Evolutionary conservation across 1,140 invertebrate species (phyloP), one percentile per base, ranked within the genome.

Genomic region (Linepithema humile): DNA sequence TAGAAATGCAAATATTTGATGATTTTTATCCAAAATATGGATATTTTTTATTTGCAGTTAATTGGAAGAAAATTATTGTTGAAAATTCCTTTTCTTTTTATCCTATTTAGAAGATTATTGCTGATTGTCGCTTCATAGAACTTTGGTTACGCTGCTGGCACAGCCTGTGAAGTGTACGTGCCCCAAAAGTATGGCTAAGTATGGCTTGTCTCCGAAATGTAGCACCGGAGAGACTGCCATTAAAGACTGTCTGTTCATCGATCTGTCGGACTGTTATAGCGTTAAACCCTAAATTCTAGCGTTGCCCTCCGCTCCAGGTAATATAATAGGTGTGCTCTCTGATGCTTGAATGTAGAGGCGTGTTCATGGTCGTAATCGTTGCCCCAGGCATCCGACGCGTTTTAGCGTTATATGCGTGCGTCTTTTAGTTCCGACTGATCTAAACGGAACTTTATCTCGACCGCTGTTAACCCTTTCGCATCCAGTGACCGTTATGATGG

Each of bases 231-330:
- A 50, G 40, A 82, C 90, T 82, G 82, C 77, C 87, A 91, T 91
- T 90, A 89, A 74, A 87, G 84, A 77, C 85, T 69, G 89, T 89
- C 64, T 62, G 85, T 90, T 80, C 88, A 83, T 86, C 90, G 89
- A 85, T 88, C 89, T 91, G 86, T 90, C 86, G 73, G 90, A 85
- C 85, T 90, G 90, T 90, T 90, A 55, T 70, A 90, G 84, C 82
- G 90, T 73, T 90, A 91, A 90, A 90, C 84, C 88, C 87, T 90
- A 90, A 91, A 91, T 88, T 91, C 89, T 88, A 89, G 85, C 78
- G 74, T 85, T 85, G 80, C 72, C 60, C 83, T 83, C 45, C 82
- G 84, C 83, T 78, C 77, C 69, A 84, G 85, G 74, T 89, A 83
- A 84, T 90, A 89, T 89, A 89, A 90, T 90, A 87, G 90, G 57